A percentile compares a stretch with the other conserved stretches of the same genome.
These are phyloP conservation scores for Hipposideros armiger DNA, from an alignment of 2,113 vertebrate species.

Conservation along the genomic window DNA sequence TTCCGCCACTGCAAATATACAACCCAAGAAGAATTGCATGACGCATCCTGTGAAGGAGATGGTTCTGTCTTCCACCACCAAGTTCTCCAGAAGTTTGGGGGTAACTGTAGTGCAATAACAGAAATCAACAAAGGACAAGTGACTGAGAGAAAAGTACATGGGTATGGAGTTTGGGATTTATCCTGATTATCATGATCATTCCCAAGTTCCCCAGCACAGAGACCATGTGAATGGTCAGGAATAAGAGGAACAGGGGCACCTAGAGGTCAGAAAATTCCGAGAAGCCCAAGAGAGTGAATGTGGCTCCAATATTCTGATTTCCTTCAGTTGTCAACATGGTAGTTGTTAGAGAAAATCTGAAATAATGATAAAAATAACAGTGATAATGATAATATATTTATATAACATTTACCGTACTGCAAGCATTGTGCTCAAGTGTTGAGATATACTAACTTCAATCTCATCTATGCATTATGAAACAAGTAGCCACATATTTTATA, in stretches of 20 bases:
- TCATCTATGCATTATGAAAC: background rate
- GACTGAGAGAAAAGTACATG: constrained; percentile 75
- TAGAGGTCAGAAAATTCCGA: background rate
- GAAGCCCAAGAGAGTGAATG: constrained; percentile 37
- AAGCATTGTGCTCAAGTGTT: background rate
- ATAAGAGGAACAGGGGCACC: background rate
- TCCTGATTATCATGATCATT: constrained; percentile 29
- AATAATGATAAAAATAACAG: background rate
- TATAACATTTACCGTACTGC: background rate
- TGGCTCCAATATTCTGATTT: background rate
- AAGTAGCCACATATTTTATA: background rate
- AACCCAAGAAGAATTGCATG: constrained; percentile 59
- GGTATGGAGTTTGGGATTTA: constrained; percentile 49
- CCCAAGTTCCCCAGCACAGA: constrained; percentile 19
- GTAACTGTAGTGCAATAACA: constrained; percentile 56
- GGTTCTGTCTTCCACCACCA: background rate
- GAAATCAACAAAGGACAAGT: constrained; percentile 66
- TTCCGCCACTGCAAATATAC: background rate
- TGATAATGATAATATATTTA: no score
- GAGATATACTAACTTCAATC: background rate
- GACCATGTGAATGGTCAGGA: background rate
- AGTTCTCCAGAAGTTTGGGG: constrained; percentile 40
- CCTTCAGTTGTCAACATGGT: background rate
- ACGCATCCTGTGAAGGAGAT: constrained; percentile 47
- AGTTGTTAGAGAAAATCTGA: background rate